Base-by-base conservation (phyloP, 2,797 vertebrate genomes). In the Tokudaia muenninki region DNA sequence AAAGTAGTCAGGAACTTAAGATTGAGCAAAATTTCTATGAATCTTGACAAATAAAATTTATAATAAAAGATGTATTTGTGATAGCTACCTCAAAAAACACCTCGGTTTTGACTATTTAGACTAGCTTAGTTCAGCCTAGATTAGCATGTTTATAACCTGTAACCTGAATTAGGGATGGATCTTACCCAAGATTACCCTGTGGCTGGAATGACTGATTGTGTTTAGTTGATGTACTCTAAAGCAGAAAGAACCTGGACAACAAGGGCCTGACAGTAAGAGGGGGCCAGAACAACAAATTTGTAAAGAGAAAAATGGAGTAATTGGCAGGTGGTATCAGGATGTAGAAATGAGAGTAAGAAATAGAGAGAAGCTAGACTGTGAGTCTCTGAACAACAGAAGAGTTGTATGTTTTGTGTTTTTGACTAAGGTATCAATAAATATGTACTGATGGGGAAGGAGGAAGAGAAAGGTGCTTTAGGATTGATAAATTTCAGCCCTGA, bases 21-120 rank as follows among this genome's bases (percentile, higher is more conserved):
- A 26, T 84, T 87, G 88, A 88, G 74, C 47, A 92, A 94, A 90
- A 10, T 63, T 90, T 94, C 13, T 57, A 90, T 87, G 79, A 92
- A 94, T 19, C 3, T 72, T 84, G 22, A 95, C 44, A 95, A 95
- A 87, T 57, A 89, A 92, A 91, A 91, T 63, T 84, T 17, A n/a
- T 29, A 26, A 50, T 50, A 72, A n/a, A 81, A 70, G 61, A 52
- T 55, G 0, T 55, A n/a, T 95, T 87, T 57, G 87, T n/a, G 52
- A 10, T 77, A 2, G 19, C 44, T 12, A 19, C 13, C 24, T 92
- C 21, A 89, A 91, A 77, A 81, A 65, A 81, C 14, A 4, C 11
- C n/a, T 34, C 31, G 8, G 34, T 57, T 50, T 94, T 87, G 41
- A 55, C 26, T 80, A 16, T 17, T 72, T 37, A 88, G 74, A 61